A percentile compares a stretch with the other conserved stretches of the same genome.
phyloP scores from a whole-genome alignment of 2,888 invertebrate species.

The Erpobdella octoculata region DNA sequence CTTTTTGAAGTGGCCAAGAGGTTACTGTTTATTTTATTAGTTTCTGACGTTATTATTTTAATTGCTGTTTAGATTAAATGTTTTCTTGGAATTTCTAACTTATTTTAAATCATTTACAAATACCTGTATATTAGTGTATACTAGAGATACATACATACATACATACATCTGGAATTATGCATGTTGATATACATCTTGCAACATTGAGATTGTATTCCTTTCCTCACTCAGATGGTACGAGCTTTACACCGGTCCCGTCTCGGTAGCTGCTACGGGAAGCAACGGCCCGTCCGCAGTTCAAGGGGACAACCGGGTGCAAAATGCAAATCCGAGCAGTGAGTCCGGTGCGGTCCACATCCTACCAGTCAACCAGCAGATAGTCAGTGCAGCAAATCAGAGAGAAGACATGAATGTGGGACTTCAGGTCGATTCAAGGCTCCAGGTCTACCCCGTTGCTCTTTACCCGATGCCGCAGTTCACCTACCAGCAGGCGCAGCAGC shows the following conservation, averaged over 20 bases:
- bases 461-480: conserved; percentile 34
- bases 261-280: background rate
- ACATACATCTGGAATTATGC: no score
- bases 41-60: no score
- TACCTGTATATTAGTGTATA: no score
- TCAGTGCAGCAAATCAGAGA: conserved; percentile 5
- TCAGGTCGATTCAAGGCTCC: conserved; percentile 13
- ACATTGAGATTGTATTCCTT: no score
- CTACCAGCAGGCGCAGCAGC: background rate
- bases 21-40: background rate
- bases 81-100: no score
- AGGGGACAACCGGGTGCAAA: conserved; percentile 40
- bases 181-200: no score
- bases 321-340: conserved; percentile 52
- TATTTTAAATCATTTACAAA: no score
- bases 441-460: conserved; percentile 12
- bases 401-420: conserved; percentile 27
- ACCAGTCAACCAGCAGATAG: no score
- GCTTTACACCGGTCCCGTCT: conserved; percentile 59
- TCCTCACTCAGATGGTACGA: conserved; percentile 80
- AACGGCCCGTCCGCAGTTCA: background rate
- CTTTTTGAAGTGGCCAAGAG: conserved; percentile 90
- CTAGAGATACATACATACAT: no score
- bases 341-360: background rate
- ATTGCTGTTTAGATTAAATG: background rate